A percentile compares a stretch with the other conserved stretches of the same genome.
These are phyloP conservation scores for Drosophila aldrichi DNA, from an alignment of 2,888 invertebrate genomes.

Conservation along the genomic window DNA sequence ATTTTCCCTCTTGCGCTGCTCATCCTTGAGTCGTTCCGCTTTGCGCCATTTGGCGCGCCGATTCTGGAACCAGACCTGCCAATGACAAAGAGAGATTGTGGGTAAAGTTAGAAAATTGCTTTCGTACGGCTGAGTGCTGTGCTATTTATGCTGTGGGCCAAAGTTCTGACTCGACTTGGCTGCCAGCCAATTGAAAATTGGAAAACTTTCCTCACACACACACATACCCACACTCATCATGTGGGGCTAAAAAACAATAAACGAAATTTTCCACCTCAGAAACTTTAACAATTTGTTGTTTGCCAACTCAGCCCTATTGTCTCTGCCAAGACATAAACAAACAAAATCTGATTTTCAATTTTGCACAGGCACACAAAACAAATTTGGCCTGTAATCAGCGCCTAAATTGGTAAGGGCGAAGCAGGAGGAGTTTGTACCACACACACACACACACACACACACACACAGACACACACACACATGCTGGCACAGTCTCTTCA, in stretches of 20 bases:
- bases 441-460: slow-evolving; percentile 9
- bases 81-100: slow-evolving; percentile 2
- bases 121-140: slow-evolving; percentile 49
- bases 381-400: slow-evolving; percentile 80
- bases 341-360: slow-evolving; percentile 81
- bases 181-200: slow-evolving; percentile 79
- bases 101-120: slow-evolving; percentile 67
- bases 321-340: slow-evolving; percentile 66
- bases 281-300: slow-evolving; percentile 81
- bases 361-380: slow-evolving; percentile 74
- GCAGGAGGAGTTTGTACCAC: slow-evolving; percentile 6
- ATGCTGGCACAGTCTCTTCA: slow-evolving; percentile 32
- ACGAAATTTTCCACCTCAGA: slow-evolving; percentile 82
- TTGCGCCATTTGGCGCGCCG: slow-evolving; percentile 96
- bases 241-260: slow-evolving; percentile 63
- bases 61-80: slow-evolving; percentile 97
- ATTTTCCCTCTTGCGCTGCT: slow-evolving; percentile 93
- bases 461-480: slow-evolving; percentile 36
- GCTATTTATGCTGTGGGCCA: slow-evolving; percentile 65
- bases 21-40: slow-evolving; percentile 95
- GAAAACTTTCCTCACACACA: slow-evolving; percentile 69
- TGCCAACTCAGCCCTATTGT: slow-evolving; percentile 23
- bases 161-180: slow-evolving; percentile 47
- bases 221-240: slow-evolving; percentile 4
- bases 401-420: slow-evolving; percentile 66